These are phyloP conservation scores for Ips typographus DNA, from an alignment of 1,140 invertebrate genomes.

Conservation along the genomic window DNA sequence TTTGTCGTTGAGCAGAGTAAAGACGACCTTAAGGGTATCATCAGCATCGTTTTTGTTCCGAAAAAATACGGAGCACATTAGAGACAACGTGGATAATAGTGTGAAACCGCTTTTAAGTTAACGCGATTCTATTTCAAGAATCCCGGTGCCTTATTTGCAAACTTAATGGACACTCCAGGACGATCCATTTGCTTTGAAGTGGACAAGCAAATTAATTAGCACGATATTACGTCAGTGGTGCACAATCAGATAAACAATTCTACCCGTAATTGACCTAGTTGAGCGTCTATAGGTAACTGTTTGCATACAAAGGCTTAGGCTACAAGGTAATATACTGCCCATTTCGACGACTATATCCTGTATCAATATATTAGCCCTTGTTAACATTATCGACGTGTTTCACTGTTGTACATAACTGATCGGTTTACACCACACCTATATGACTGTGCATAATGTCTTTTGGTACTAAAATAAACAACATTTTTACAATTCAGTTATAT, in stretches of 20 bases:
- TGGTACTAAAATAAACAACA: too few species aligned
- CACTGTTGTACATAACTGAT: too few species aligned
- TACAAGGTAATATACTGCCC: background rate
- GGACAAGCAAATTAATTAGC: background rate
- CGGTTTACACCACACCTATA: too few species aligned
- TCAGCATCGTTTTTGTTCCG: too few species aligned
- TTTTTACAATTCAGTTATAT: too few species aligned
- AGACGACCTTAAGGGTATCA: conserved; percentile 1
- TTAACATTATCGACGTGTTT: background rate
- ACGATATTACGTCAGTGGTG: background rate
- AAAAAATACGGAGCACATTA: too few species aligned
- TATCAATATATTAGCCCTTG: background rate
- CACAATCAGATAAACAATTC: conserved; percentile 4
- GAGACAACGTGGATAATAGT: too few species aligned
- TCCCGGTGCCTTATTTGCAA: background rate
- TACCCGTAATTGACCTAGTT: background rate
- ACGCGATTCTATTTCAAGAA: background rate
- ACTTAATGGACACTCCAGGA: background rate
- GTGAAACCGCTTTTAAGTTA: too few species aligned
- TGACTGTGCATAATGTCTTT: too few species aligned
- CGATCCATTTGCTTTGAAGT: background rate
- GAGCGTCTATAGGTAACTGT: background rate
- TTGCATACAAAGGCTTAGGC: background rate
- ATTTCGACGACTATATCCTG: background rate
- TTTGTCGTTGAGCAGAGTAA: conserved; percentile 4